These are phyloP conservation scores for Cygnus buccinator DNA, from an alignment of 2,113 vertebrate species.

Conservation along the genomic window DNA sequence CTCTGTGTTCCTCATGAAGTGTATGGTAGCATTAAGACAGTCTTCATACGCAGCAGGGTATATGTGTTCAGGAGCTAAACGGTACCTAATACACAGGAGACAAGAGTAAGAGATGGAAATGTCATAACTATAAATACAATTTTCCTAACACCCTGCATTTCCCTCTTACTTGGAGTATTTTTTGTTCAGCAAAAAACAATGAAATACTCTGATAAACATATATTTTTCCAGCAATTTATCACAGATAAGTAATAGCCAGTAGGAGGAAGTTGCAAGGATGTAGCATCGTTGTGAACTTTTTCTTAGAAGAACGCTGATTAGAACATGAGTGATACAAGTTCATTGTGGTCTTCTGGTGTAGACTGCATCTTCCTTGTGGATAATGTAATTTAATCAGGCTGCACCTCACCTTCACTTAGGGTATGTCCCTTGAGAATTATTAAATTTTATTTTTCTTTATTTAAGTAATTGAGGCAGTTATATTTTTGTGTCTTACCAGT, in stretches of 20 bases:
- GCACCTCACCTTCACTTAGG: not conserved
- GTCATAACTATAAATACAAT: not conserved
- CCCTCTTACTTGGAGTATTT: not conserved
- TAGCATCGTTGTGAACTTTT: not conserved
- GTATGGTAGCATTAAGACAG: constrained; percentile 73
- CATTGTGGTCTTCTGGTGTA: not conserved
- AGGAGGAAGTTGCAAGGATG: not conserved
- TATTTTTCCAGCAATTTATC: not conserved
- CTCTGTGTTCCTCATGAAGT: constrained; percentile 80
- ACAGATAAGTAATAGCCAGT: not conserved
- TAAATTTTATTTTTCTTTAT: not conserved
- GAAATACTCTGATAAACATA: not conserved
- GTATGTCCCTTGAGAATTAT: not conserved
- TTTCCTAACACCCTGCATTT: not conserved
- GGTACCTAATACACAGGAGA: constrained; percentile 52
- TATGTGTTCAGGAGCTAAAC: constrained; percentile 79
- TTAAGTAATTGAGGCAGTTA: not conserved
- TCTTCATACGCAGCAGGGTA: constrained; percentile 75
- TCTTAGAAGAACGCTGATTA: not conserved
- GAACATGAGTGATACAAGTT: not conserved
- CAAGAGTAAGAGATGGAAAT: not conserved
- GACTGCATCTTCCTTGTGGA: not conserved
- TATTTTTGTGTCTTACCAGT: not conserved
- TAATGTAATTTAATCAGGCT: not conserved
- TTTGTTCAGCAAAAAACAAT: not conserved